Evolutionary conservation across 2,113 vertebrate genomes (phyloP), one percentile per base, ranked within the genome.

Genomic region (Silurus glanis): DNA sequence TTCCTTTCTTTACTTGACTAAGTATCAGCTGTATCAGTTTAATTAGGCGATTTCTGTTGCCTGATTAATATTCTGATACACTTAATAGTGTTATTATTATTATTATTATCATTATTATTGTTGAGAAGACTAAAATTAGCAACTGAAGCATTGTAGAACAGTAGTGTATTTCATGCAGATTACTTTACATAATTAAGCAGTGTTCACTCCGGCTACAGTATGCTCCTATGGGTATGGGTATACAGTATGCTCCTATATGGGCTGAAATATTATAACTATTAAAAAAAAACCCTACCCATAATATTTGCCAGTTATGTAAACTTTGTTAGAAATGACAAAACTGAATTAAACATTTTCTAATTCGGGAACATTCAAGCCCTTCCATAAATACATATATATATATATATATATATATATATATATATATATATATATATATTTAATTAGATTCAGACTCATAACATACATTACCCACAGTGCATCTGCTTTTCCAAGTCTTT

Each of bases 201-300:
- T 19, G 23, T 10, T 56, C 49, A n/a, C 6, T 51, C 62, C 61
- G 14, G 61, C 25, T 69, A 6, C 66, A 69, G 49, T 56, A 25
- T 83, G 66, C 67, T 83, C 66, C 21, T 83, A 61, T 56, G 53
- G 28, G 49, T 83, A 83, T 56, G 53, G 28, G 49, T 83, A 83
- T 69, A 6, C 66, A 69, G 49, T 56, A 25, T 83, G 66, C 67
- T 83, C 66, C 21, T 83, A 61, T 56, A n/a, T n/a, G 53, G 28
- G 13, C 14, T 55, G 28, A 78, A 25, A 55, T 78, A 23, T 9
- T 75, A 51, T 49, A 51, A 75, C 21, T 9, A 72, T 10, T 47
- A 3, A 4, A 67, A 67, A 67, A 1, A 51, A 75, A 58, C 25
- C 5, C 3, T 8, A 9, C 55, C 8, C 4, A 19, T 58, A 58